Evolutionary conservation across 2,888 invertebrate genomes (phyloP).

Genomic region (Argyra leucocephala): DNA sequence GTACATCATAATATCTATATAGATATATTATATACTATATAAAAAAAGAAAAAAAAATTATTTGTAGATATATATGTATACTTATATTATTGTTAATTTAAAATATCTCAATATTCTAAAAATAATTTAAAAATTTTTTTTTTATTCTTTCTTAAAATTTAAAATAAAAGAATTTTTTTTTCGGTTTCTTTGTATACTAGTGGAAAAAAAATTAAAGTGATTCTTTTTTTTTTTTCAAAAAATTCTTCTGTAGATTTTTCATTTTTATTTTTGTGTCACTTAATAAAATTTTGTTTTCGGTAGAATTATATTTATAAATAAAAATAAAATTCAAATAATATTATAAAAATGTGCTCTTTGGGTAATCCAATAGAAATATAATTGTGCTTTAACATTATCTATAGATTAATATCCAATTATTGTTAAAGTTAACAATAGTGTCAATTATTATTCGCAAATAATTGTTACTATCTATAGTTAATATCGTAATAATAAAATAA

Average conservation of each 20-base stretch:
- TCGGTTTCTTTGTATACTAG: neutral
- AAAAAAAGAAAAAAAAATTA: neutral
- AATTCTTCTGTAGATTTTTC: slow-evolving; percentile 10
- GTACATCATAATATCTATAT: no score
- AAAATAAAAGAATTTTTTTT: neutral
- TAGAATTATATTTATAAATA: neutral
- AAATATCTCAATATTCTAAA: neutral
- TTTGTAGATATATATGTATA: no score
- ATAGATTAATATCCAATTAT: no score
- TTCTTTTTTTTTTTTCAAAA: neutral
- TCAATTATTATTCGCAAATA: no score
- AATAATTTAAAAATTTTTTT: neutral
- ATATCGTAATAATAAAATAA: no score
- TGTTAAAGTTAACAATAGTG: no score
- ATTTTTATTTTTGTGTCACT: slow-evolving; percentile 11
- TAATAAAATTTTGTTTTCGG: neutral
- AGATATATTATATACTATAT: no score
- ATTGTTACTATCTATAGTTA: no score
- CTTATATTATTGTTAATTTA: neutral
- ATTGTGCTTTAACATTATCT: no score
- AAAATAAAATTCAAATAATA: neutral
- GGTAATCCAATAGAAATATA: no score
- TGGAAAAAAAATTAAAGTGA: neutral
- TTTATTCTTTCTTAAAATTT: neutral
- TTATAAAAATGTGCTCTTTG: neutral